phyloP scores from a whole-genome alignment of 2,797 vertebrate genomes.

The Hafferia zeledoni region DNA sequence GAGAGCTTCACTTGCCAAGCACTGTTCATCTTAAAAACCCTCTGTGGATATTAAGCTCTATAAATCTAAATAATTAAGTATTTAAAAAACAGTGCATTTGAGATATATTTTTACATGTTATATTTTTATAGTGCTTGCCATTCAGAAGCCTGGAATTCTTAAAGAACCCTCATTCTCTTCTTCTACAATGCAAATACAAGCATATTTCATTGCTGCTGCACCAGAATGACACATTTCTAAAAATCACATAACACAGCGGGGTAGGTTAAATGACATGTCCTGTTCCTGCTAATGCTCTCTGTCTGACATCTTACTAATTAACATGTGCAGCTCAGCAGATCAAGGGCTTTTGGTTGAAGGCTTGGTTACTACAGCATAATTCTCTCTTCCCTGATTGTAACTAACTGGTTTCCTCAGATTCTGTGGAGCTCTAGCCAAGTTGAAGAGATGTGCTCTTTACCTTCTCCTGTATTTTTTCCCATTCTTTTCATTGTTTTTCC shows the following conservation, averaged over 20 bases:
- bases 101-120: not conserved
- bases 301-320: conserved; percentile 6
- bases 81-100: not conserved
- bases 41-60: not conserved
- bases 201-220: not conserved
- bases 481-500: not conserved
- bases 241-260: not conserved
- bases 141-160: not conserved
- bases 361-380: not conserved
- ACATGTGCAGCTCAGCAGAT: not conserved
- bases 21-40: not conserved
- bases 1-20: not conserved
- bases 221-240: not conserved
- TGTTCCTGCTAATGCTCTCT: not conserved
- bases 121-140: not conserved
- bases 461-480: not conserved
- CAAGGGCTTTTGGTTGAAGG: not conserved
- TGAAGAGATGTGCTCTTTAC: not conserved
- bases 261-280: not conserved
- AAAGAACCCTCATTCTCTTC: not conserved
- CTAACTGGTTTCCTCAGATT: not conserved
- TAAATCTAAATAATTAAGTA: not conserved
- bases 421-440: not conserved
- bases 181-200: not conserved
- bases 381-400: not conserved